Evolutionary conservation across 2,888 invertebrate genomes (phyloP).

Genomic region (Orthonychiurus folsomi): DNA sequence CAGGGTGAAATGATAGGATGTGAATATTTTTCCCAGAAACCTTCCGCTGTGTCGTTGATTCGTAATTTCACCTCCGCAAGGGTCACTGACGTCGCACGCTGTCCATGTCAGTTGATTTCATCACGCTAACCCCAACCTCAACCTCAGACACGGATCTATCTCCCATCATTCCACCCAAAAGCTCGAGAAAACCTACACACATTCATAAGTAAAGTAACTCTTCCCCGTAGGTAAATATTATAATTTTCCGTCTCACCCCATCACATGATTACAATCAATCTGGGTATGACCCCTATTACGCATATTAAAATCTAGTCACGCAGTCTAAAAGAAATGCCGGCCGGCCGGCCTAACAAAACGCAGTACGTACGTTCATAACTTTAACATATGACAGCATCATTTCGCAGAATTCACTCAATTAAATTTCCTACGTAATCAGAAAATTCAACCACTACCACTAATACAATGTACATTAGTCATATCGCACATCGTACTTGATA

Average conservation of each 20-base stretch:
- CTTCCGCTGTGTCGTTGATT: too few relatives aligned
- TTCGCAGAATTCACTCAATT: background rate
- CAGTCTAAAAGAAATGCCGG: too few relatives aligned
- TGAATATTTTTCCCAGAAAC: too few relatives aligned
- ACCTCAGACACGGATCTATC: background rate
- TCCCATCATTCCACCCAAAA: background rate
- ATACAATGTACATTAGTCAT: too few relatives aligned
- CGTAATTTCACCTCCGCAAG: background rate
- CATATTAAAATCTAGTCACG: conserved; percentile 1
- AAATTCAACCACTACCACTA: too few relatives aligned
- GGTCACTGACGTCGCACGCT: conserved; percentile 1
- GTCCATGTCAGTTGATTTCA: too few relatives aligned
- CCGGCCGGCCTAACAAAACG: too few relatives aligned
- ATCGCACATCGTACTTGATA: too few relatives aligned
- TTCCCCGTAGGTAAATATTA: background rate
- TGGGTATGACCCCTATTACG: too few relatives aligned
- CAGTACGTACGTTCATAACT: too few relatives aligned
- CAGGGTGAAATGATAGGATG: too few relatives aligned
- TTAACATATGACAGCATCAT: background rate
- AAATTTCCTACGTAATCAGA: background rate
- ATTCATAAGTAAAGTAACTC: background rate
- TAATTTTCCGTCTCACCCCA: background rate
- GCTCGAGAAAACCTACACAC: background rate
- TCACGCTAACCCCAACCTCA: background rate
- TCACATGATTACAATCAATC: too few relatives aligned